phyloP scores from a whole-genome alignment of 2,797 vertebrate genomes.

The Amblyraja radiata region DNA sequence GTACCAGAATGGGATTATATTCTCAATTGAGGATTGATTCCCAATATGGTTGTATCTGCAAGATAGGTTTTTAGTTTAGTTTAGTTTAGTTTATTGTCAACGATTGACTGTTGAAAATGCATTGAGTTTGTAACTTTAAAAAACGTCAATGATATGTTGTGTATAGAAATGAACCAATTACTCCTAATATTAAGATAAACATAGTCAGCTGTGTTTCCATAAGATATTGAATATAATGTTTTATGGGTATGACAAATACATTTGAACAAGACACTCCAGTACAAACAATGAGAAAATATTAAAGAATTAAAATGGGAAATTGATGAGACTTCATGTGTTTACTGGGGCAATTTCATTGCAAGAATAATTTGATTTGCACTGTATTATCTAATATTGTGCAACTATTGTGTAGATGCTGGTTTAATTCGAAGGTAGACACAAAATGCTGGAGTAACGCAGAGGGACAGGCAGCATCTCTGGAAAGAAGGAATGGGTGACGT shows the following conservation, averaged over 20 bases:
- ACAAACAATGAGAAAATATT: background rate
- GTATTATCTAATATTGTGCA: background rate
- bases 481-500: no score
- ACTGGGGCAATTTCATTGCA: background rate
- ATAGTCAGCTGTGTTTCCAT: no score
- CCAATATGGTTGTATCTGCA: background rate
- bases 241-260: background rate
- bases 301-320: background rate
- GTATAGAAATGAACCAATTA: no score
- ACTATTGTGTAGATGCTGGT: background rate
- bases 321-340: background rate
- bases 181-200: no score
- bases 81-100: no score
- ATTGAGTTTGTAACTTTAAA: background rate
- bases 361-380: background rate
- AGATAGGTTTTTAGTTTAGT: no score
- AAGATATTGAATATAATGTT: no score
- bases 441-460: no score
- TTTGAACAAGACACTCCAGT: background rate
- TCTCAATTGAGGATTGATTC: constrained; percentile 23
- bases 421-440: no score
- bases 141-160: no score
- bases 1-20: background rate
- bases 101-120: background rate
- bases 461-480: no score